A percentile compares a stretch with the other conserved stretches of the same genome.
These are phyloP conservation scores for Turnix velox DNA, from an alignment of 2,113 vertebrate genomes.

Conservation along the genomic window DNA sequence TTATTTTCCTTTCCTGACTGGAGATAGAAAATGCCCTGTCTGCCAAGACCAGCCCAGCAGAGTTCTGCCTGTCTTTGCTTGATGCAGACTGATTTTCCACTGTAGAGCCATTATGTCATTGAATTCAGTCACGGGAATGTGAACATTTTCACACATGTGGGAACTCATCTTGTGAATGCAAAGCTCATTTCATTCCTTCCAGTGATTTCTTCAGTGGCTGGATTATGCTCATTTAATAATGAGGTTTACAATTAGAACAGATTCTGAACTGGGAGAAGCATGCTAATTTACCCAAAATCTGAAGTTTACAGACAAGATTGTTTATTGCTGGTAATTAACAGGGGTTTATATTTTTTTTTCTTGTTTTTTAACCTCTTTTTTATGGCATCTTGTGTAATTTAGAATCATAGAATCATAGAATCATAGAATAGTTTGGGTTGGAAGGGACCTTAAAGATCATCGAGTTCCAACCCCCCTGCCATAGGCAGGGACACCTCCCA, in stretches of 20 bases:
- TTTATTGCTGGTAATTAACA: neutral
- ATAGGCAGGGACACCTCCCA: too few species aligned
- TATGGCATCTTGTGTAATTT: neutral
- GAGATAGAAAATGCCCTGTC: neutral
- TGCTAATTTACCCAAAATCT: neutral
- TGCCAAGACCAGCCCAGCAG: constrained; percentile 36
- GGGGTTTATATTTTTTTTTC: too few species aligned
- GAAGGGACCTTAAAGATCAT: too few species aligned
- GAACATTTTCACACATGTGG: constrained; percentile 59
- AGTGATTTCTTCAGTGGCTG: constrained; percentile 33
- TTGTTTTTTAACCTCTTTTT: neutral
- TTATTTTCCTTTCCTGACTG: constrained; percentile 8
- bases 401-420: too few species aligned
- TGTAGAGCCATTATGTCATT: constrained; percentile 59
- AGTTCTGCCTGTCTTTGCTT: constrained; percentile 60
- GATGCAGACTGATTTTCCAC: constrained; percentile 59
- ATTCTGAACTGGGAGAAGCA: neutral
- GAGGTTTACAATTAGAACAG: neutral
- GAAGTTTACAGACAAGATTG: neutral
- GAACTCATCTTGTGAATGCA: constrained; percentile 42
- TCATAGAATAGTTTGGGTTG: too few species aligned
- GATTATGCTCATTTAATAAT: neutral
- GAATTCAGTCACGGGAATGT: constrained; percentile 58
- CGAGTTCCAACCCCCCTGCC: too few species aligned
- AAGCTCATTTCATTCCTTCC: constrained; percentile 63